Base-by-base conservation (phyloP, 1,140 invertebrate genomes). In the Drosophila lacteicornis region DNA sequence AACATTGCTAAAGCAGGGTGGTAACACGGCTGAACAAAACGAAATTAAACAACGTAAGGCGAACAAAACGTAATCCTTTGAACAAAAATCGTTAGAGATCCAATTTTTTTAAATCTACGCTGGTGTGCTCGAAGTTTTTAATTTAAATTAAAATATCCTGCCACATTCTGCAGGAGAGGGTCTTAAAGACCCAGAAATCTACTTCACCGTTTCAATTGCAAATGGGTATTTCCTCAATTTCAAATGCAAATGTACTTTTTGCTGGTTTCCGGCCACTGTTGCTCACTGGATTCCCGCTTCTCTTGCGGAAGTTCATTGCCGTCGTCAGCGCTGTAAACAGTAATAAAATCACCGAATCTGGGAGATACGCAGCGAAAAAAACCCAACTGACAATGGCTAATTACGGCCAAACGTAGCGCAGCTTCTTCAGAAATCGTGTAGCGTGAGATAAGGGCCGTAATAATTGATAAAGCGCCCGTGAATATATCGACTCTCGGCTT, bases 301-400 rank as follows among this genome's bases (percentile, higher is more conserved):
- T 45, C 17, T 59, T 59, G 33, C 75, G 75, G 75, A 77, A 77
- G 75, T 77, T 77, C 75, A 77, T 49, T 77, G 75, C 75, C 75
- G 27, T 60, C 55, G 49, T 50, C 61, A 67, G 15, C 38, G 61
- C 38, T 77, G 62, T 77, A 68, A 77, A 60, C 49, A 69, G 40
- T 69, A 69, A 69, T 60, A 69, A 58, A 78, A 78, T 61, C 74
- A 77, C 22, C 38, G 40, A 63, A 63, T 75, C 58, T 71, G n/a
- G n/a, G 15, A 71, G 62, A 70, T 71, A 70, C 33, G 22, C 22
- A 13, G 15, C 12, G 33, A 66, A 77, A 75, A 75, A 75, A 77
- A 77, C 62, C 63, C 62, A 45, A 56, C 19, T 30, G 56, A 77
- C 75, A 78, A 61, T 60, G 75, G 13, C 38, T 78, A 78, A 78